Percentiles rank a stretch among this genome's conserved stretches.
These are phyloP conservation scores for Dione juno DNA, from an alignment of 2,888 invertebrate genomes.

Conservation along the genomic window DNA sequence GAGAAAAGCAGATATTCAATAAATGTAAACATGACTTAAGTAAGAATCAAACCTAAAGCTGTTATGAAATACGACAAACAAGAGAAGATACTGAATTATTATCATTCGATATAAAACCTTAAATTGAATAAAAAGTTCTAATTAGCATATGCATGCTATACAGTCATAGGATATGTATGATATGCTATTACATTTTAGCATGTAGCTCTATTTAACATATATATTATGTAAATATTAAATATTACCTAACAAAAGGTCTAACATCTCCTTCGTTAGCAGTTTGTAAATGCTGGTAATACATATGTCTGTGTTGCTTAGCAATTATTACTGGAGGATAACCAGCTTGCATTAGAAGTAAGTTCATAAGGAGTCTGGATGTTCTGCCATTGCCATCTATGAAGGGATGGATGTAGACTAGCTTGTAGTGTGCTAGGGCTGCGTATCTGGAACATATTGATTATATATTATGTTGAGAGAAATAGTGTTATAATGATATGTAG, in stretches of 20 bases:
- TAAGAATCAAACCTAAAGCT: too few species aligned
- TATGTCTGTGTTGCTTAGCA: conserved; percentile 91
- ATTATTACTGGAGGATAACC: conserved; percentile 98
- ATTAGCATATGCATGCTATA: too few species aligned
- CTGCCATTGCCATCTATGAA: conserved; percentile 98
- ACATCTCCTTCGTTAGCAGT: conserved; percentile 97
- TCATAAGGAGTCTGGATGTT: conserved; percentile 97
- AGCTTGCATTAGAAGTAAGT: conserved; percentile 96
- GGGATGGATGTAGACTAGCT: conserved; percentile 98
- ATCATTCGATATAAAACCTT: too few species aligned
- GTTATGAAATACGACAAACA: too few species aligned
- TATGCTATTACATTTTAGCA: too few species aligned
- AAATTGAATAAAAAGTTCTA: too few species aligned
- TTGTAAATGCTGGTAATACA: conserved; percentile 94
- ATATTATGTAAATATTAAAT: background rate
- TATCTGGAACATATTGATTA: conserved; percentile 81
- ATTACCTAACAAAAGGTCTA: conserved; percentile 91
- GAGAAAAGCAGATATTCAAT: too few species aligned
- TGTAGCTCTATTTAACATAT: too few species aligned
- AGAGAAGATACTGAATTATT: too few species aligned
- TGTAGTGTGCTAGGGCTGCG: conserved; percentile 98
- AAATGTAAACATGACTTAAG: too few species aligned
- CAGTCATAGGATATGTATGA: too few species aligned
- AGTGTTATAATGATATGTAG: background rate
- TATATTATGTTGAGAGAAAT: background rate